Base-by-base conservation (phyloP, 1,140 invertebrate genomes). In the Bathynomus jamesi region DNA sequence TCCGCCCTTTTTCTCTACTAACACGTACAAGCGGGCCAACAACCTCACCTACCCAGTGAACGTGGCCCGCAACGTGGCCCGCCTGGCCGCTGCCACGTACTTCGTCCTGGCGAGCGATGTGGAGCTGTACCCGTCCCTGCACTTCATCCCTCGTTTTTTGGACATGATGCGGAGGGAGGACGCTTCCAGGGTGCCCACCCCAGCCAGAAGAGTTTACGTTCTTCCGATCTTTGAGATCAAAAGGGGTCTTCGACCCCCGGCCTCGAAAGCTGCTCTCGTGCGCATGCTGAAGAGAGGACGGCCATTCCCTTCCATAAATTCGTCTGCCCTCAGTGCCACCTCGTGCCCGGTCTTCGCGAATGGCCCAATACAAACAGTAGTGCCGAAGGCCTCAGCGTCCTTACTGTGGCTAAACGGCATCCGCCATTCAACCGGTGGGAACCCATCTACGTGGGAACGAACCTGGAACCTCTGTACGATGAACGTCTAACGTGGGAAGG, bases 301-400 rank as follows among this genome's bases (percentile, higher is more conserved):
- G 93, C 92, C 0, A 91, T 95, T 78, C 91, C 92, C 13, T 96
- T 96, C 80, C 93, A 96, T 81, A 93, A 95, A 80, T 91, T 91
- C 78, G 86, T 95, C 4, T 96, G 93, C 79, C 87, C 92, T 11
- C 88, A 88, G 62, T 96, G 94, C 81, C 94, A 96, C 80, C 91
- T 90, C 60, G 91, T 95, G 69, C 93, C 93, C 0, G 89, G 89
- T 79, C 87, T 88, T 30, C 88, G 91, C 21, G 71, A 72, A 40
- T 78, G 76, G 76, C 78, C 90, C 17, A 73, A 72, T 8, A 53
- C 40, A 53, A 53, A 53, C 21, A 53, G 11, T 11, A 53, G 40
- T 53, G 71, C 73, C 13, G 66, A 73, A 25, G 67, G 60, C 31
- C 28, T 78, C 10, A 74, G 68, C 66, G 77, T 78, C 28, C 69